Conservation (phyloP, 2,888 invertebrate species). For the Frankliniella fusca region DNA sequence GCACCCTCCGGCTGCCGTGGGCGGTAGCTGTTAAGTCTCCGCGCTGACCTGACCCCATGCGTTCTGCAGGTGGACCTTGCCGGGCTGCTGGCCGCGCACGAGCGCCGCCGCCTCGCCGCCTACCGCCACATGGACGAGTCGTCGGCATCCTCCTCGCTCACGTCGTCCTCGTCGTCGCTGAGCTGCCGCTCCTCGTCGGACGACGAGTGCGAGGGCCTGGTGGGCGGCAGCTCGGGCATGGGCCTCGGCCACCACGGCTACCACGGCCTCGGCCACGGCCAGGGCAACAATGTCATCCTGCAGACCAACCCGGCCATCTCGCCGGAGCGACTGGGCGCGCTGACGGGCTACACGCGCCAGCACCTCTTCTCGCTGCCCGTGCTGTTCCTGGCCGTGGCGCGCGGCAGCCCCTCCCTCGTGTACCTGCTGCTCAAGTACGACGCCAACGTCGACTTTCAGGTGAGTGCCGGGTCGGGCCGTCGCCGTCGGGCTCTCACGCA, state of each 20-base stretch:
- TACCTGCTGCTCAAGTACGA: slow-evolving; percentile 55
- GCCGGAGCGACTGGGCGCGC: slow-evolving; percentile 40
- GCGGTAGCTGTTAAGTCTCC: no score
- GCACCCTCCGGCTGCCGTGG: no score
- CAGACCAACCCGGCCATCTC: slow-evolving; percentile 43
- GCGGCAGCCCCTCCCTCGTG: slow-evolving; percentile 52
- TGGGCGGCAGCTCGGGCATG: slow-evolving; percentile 34
- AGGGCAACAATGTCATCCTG: slow-evolving; percentile 37
- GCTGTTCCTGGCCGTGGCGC: slow-evolving; percentile 55
- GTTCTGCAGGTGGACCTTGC: slow-evolving; percentile 35
- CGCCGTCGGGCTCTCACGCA: no score
- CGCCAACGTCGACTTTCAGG: slow-evolving; percentile 49
- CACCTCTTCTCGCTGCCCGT: slow-evolving; percentile 55
- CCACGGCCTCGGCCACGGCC: slow-evolving; percentile 31
- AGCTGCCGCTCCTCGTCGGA: slow-evolving; percentile 36
- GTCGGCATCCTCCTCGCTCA: slow-evolving; percentile 37
- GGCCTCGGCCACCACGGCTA: slow-evolving; percentile 33
- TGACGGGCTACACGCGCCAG: slow-evolving; percentile 50
- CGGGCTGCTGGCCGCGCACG: slow-evolving; percentile 43
- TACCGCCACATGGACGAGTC: slow-evolving; percentile 40
- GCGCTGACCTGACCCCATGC: no score
- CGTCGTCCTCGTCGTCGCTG: slow-evolving; percentile 37
- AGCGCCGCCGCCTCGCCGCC: slow-evolving; percentile 41
- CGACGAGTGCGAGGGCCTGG: slow-evolving; percentile 32
- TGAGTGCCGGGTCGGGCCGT: slow-evolving; percentile 35